Base-by-base conservation (phyloP, 2,888 invertebrate species). In the Polydrusus cervinus region DNA sequence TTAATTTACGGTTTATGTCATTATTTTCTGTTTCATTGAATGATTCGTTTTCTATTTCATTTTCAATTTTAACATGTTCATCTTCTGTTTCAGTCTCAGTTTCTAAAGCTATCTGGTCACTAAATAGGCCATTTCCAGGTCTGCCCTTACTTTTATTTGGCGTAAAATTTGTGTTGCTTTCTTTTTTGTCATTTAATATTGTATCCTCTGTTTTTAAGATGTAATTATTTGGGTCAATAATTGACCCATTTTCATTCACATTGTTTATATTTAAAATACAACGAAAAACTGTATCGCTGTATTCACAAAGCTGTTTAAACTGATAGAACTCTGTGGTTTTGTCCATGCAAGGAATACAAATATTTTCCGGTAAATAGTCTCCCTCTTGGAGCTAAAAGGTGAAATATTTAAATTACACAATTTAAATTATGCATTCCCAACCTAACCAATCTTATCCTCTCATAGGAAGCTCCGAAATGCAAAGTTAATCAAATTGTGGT, bases 291-390 rank as follows among this genome's bases (percentile, higher is more conserved):
- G 55, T 64, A 71, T 85, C 81, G 18, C 78, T 81, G 65, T 79
- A 74, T 75, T 83, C 81, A 67, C 84, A 84, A 40, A 79, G 71
- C 57, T 80, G 78, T 76, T 81, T 83, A 68, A 85, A 85, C 16
- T 66, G 64, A 68, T 79, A 80, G 9, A 78, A 79, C 18, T 75
- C 79, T 18, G 78, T 77, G 6, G 83, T 67, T 71, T 80, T 78
- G n/a, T 79, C 68, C 20, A 80, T 66, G 76, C 85, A 85, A 51
- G 78, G 51, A 40, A 68, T 53, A 78, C 85, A 85, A 40, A 85
- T 81, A 51, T 80, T 77, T 60, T 80, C 78, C 16, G 85, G 84
- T n/a, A 84, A 75, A 14, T 80, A 82, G 74, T 85, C 85, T 18
- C 79, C 80, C 16, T 49, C 34, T 53, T 82, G 81, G n/a, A 87